phyloP scores from a whole-genome alignment of 2,797 vertebrate species.

The Triplophysa yarkandensis region DNA sequence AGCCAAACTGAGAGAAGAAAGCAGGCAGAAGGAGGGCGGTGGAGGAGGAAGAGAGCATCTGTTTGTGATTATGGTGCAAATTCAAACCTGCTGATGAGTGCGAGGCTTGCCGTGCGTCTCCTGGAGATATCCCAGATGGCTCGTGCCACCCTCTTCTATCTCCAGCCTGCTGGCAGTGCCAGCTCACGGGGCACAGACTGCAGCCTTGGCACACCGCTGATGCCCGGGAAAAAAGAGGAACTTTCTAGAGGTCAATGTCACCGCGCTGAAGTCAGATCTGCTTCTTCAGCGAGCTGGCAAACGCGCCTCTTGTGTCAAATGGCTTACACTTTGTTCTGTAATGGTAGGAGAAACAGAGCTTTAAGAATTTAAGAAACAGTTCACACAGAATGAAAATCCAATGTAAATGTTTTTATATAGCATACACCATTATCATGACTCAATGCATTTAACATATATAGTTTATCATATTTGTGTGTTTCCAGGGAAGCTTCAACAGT shows the following conservation, averaged over 20 bases:
- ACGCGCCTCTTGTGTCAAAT: background rate
- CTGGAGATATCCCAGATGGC: conserved; percentile 83
- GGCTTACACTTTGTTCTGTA: conserved; percentile 8
- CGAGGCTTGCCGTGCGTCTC: conserved; percentile 67
- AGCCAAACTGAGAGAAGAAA: conserved; percentile 53
- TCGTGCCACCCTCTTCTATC: conserved; percentile 67
- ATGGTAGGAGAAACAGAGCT: background rate
- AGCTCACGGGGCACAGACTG: conserved; percentile 69
- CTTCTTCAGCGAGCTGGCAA: conserved; percentile 33
- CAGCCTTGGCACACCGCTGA: conserved; percentile 71
- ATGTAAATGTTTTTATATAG: too few species aligned
- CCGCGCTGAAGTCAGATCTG: conserved; percentile 60
- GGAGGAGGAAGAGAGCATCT: conserved; percentile 61
- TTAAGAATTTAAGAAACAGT: background rate
- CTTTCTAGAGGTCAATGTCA: conserved; percentile 75
- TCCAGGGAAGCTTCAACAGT: too few species aligned
- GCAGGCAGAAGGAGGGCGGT: conserved; percentile 52
- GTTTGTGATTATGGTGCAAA: conserved; percentile 66
- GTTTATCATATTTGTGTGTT: too few species aligned
- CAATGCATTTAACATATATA: too few species aligned
- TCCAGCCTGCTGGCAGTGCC: conserved; percentile 69
- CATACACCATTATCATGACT: too few species aligned
- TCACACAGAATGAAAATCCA: background rate
- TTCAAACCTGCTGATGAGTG: conserved; percentile 63
- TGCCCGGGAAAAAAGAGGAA: conserved; percentile 72